These are phyloP conservation scores for Alloplasta piceator DNA, from an alignment of 2,888 invertebrate genomes.

Conservation along the genomic window DNA sequence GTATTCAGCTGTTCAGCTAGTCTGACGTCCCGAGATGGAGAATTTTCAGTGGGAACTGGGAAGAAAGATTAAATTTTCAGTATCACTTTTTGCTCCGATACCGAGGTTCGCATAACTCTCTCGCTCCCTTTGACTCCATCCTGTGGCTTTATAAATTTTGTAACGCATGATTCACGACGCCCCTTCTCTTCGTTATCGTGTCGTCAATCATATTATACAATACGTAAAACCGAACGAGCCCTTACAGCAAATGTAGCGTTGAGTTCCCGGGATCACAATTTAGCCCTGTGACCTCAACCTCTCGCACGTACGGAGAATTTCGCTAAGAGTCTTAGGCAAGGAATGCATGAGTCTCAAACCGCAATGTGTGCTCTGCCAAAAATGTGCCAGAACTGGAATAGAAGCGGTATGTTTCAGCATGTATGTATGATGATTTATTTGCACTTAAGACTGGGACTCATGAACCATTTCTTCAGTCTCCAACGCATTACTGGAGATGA, in stretches of 20 bases:
- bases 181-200: background rate
- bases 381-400: conserved; percentile 43
- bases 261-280: conserved; percentile 43
- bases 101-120: conserved; percentile 25
- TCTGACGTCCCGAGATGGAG: conserved; percentile 4
- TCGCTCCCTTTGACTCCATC: background rate
- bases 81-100: conserved; percentile 11
- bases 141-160: conserved; percentile 1
- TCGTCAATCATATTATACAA: conserved; percentile 28
- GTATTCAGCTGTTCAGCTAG: conserved; percentile 22
- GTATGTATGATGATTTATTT: no score
- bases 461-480: no score
- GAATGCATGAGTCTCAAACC: conserved; percentile 1
- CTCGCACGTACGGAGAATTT: conserved; percentile 33
- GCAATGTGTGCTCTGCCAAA: conserved; percentile 32
- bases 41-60: background rate
- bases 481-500: no score
- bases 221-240: conserved; percentile 52
- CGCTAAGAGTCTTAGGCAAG: conserved; percentile 22
- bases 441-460: no score
- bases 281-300: conserved; percentile 38
- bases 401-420: background rate
- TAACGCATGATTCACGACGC: conserved; percentile 21
- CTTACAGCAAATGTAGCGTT: conserved; percentile 53
- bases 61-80: background rate